A percentile compares a stretch with the other conserved stretches of the same genome.
phyloP scores from a whole-genome alignment of 2,113 vertebrate genomes.

The Onychostoma macrolepis region DNA sequence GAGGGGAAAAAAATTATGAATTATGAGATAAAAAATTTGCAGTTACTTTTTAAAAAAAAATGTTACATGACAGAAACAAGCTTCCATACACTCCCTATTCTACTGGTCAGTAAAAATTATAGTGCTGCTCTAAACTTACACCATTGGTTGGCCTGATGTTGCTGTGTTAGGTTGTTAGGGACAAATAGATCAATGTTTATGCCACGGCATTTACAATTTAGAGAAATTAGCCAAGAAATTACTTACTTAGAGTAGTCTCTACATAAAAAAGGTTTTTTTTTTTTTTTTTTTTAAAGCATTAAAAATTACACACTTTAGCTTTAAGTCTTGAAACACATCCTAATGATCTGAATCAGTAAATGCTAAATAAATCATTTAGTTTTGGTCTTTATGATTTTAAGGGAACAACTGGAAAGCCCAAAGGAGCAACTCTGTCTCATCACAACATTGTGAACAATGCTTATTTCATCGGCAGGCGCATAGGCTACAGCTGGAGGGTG shows the following conservation, averaged over 20 bases:
- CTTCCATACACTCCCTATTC: no score
- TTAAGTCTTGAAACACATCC: neutral
- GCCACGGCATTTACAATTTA: neutral
- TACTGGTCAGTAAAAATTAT: neutral
- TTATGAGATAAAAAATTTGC: no score
- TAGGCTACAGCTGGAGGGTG: constrained; percentile 79
- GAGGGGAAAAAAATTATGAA: no score
- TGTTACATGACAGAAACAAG: no score
- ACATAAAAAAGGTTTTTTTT: neutral
- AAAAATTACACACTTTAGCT: neutral
- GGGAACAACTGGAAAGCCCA: constrained; percentile 93
- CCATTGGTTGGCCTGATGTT: neutral
- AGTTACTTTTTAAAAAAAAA: no score
- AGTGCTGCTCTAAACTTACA: neutral
- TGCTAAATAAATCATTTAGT: neutral
- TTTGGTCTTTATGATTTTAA: constrained; percentile 67
- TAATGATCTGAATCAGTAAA: neutral
- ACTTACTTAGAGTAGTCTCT: neutral
- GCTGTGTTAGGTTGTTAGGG: neutral
- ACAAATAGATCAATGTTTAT: neutral
- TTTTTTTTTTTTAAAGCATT: no score
- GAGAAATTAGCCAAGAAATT: neutral
- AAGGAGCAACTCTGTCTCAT: constrained; percentile 90
- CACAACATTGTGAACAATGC: constrained; percentile 92
- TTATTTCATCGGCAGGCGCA: constrained; percentile 74